phyloP scores from a whole-genome alignment of 2,113 vertebrate species.

The Cyanoramphus novaezelandiae region DNA sequence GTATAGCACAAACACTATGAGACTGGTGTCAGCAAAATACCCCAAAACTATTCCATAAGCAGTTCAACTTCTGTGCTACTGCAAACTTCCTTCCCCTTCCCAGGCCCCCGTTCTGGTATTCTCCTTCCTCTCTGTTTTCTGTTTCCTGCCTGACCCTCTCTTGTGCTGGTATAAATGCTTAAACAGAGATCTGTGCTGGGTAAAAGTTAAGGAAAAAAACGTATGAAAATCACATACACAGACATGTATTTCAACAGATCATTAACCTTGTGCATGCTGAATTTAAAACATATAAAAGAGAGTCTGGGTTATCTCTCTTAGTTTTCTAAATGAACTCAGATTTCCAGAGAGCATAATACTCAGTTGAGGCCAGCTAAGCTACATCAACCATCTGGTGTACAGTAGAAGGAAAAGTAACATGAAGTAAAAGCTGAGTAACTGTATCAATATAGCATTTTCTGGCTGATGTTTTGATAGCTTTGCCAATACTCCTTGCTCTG shows the following conservation, averaged over 20 bases:
- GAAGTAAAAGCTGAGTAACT: background rate
- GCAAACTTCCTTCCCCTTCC: background rate
- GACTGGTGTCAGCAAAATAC: background rate
- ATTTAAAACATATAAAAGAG: background rate
- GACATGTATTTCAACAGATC: background rate
- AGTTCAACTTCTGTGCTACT: background rate
- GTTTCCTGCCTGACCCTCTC: background rate
- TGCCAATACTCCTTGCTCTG: background rate
- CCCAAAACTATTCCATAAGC: background rate
- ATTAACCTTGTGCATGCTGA: background rate
- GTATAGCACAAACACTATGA: background rate
- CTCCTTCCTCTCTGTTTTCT: background rate
- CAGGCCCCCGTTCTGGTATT: background rate
- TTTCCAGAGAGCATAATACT: background rate
- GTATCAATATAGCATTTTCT: background rate
- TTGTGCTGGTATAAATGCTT: background rate
- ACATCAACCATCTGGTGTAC: background rate
- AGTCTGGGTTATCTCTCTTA: background rate
- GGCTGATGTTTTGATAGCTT: background rate
- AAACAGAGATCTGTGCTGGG: background rate
- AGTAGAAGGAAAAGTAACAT: background rate
- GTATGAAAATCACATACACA: background rate
- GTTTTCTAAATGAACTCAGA: background rate
- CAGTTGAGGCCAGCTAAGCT: background rate
- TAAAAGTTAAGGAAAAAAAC: background rate